A percentile compares a stretch with the other conserved stretches of the same genome.
Evolutionary conservation across 2,888 invertebrate genomes (phyloP).

Genomic region (Neoitamus cyanurus): DNA sequence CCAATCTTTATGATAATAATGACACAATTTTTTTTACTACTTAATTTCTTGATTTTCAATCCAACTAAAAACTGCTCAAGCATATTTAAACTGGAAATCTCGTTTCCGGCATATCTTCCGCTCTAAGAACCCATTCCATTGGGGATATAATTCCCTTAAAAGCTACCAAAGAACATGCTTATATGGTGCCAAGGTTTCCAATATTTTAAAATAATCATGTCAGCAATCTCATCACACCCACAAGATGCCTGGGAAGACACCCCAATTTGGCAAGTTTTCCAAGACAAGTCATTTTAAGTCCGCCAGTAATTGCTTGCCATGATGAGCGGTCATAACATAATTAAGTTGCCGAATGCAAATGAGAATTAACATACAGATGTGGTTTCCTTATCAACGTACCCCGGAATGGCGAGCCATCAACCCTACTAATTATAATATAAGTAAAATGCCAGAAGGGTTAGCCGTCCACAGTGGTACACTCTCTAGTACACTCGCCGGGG

Average conservation of each 20-base stretch:
- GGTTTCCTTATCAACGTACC: conserved; percentile 49
- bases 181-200: neutral
- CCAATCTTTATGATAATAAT: too few species aligned
- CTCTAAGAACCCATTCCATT: neutral
- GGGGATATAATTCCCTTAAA: neutral
- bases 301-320: conserved; percentile 46
- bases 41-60: too few species aligned
- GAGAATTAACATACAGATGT: conserved; percentile 50
- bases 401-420: conserved; percentile 47
- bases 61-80: too few species aligned
- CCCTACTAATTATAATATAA: conserved; percentile 51
- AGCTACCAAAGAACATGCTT: neutral
- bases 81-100: too few species aligned
- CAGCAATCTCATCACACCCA: neutral
- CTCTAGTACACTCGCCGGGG: neutral
- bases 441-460: conserved; percentile 49
- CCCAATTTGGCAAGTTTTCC: conserved; percentile 47
- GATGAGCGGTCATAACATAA: conserved; percentile 45
- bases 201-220: conserved; percentile 22
- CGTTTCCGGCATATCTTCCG: neutral
- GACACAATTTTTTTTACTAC: too few species aligned
- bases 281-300: conserved; percentile 48
- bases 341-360: conserved; percentile 50
- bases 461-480: neutral
- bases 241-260: conserved; percentile 13